A percentile compares a stretch with the other conserved stretches of the same genome.
Conservation (phyloP, 2,888 invertebrate species). For the Abscondita cerata region DNA sequence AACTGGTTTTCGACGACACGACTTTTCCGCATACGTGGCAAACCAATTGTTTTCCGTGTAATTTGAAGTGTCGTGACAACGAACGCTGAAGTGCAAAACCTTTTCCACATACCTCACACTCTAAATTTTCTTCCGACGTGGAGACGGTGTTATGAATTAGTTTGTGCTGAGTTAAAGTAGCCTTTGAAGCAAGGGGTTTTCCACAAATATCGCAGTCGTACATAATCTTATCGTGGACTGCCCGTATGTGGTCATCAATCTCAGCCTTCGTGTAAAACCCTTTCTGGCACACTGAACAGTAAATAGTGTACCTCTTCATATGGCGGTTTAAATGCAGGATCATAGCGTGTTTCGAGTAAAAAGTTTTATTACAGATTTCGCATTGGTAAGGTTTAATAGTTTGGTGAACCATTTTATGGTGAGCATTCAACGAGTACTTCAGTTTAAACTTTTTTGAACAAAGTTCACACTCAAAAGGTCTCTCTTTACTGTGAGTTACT, state of each 20-base stretch:
- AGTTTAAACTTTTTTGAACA: neutral
- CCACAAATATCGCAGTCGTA: no score
- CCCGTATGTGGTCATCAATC: no score
- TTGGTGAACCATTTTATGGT: conserved; percentile 46
- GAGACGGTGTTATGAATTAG: no score
- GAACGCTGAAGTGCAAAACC: conserved; percentile 31
- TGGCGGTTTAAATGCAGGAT: conserved; percentile 43
- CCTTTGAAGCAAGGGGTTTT: no score
- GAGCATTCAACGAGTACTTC: conserved; percentile 38
- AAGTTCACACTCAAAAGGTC: neutral
- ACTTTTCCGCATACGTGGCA: conserved; percentile 52
- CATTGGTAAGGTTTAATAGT: conserved; percentile 12
- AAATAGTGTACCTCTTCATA: conserved; percentile 59
- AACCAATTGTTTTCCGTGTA: conserved; percentile 46
- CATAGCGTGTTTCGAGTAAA: conserved; percentile 22
- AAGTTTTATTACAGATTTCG: conserved; percentile 21
- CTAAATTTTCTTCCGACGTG: no score
- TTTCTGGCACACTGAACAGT: conserved; percentile 57
- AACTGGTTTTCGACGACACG: conserved; percentile 49
- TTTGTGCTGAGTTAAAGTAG: no score
- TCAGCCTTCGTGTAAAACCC: conserved; percentile 26
- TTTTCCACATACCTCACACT: conserved; percentile 30
- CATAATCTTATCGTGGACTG: no score
- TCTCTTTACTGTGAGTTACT: neutral
- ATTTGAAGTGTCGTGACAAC: conserved; percentile 47